Conservation (phyloP, 2,888 invertebrate genomes). For the Pseudolycoriella hygida region DNA sequence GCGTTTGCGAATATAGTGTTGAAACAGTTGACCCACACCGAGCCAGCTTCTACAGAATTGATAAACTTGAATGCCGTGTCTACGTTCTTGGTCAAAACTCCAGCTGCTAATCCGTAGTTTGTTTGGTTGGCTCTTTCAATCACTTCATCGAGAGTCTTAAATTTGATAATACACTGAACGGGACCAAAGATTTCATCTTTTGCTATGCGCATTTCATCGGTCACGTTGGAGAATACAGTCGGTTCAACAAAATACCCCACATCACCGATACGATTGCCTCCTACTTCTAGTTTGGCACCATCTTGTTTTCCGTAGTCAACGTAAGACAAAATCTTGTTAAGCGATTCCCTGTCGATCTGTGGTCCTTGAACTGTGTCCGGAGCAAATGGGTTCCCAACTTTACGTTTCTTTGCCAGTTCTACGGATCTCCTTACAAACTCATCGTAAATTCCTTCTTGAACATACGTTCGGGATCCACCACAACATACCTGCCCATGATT, state of each 20-base stretch:
- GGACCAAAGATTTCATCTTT: slow-evolving; percentile 82
- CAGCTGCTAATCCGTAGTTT: slow-evolving; percentile 65
- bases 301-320: slow-evolving; percentile 61
- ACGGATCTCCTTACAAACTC: slow-evolving; percentile 57
- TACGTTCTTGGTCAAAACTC: slow-evolving; percentile 62
- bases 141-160: slow-evolving; percentile 55
- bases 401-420: slow-evolving; percentile 46
- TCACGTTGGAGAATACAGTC: slow-evolving; percentile 62
- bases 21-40: slow-evolving; percentile 52
- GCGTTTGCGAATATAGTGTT: slow-evolving; percentile 38
- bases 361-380: slow-evolving; percentile 57
- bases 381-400: slow-evolving; percentile 68
- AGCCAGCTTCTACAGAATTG: slow-evolving; percentile 58
- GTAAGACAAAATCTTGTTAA: slow-evolving; percentile 53
- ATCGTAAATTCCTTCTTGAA: slow-evolving; percentile 74
- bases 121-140: slow-evolving; percentile 68
- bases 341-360: slow-evolving; percentile 60
- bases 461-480: slow-evolving; percentile 78
- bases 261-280: slow-evolving; percentile 49
- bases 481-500: slow-evolving; percentile 58
- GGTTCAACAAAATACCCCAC: slow-evolving; percentile 62
- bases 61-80: slow-evolving; percentile 58
- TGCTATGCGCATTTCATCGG: slow-evolving; percentile 59
- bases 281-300: slow-evolving; percentile 61
- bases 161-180: slow-evolving; percentile 71